Evolutionary conservation across 2,888 invertebrate genomes (phyloP).

Genomic region (Platycheirus rosarum): DNA sequence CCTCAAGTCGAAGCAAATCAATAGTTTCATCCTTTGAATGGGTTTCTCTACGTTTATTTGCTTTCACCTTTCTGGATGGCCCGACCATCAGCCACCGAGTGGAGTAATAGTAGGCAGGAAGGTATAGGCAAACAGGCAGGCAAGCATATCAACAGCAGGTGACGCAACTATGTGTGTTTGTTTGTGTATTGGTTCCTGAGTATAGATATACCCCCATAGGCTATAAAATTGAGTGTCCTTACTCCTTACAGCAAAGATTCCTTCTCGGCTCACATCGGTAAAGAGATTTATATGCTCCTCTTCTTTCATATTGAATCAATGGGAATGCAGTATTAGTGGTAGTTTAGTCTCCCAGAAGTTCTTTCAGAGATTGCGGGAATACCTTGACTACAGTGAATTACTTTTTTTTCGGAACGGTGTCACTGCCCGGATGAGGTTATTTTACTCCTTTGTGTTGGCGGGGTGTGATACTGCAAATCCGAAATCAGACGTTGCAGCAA

Average conservation of each 20-base stretch:
- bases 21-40: slow-evolving; percentile 63
- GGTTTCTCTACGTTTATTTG: slow-evolving; percentile 41
- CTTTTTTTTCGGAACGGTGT: slow-evolving; percentile 50
- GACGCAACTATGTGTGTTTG: slow-evolving; percentile 32
- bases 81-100: slow-evolving; percentile 25
- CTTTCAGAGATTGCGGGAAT: slow-evolving; percentile 5
- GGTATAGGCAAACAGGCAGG: slow-evolving; percentile 15
- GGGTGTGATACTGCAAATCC: slow-evolving; percentile 78
- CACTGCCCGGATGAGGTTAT: slow-evolving; percentile 68
- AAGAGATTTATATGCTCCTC: slow-evolving; percentile 65
- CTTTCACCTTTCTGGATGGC: slow-evolving; percentile 28
- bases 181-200: slow-evolving; percentile 55
- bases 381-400: slow-evolving; percentile 23
- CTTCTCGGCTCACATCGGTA: slow-evolving; percentile 38
- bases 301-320: slow-evolving; percentile 66
- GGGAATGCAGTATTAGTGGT: slow-evolving; percentile 58
- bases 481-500: slow-evolving; percentile 80
- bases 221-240: slow-evolving; percentile 3
- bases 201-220: slow-evolving; percentile 55
- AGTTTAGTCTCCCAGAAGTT: slow-evolving; percentile 34
- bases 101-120: neutral
- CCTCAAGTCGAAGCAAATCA: slow-evolving; percentile 62
- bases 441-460: neutral
- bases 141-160: slow-evolving; percentile 39
- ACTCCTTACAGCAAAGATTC: slow-evolving; percentile 25